These are phyloP conservation scores for Aspiorhynchus laticeps DNA, from an alignment of 2,113 vertebrate species.

Conservation along the genomic window DNA sequence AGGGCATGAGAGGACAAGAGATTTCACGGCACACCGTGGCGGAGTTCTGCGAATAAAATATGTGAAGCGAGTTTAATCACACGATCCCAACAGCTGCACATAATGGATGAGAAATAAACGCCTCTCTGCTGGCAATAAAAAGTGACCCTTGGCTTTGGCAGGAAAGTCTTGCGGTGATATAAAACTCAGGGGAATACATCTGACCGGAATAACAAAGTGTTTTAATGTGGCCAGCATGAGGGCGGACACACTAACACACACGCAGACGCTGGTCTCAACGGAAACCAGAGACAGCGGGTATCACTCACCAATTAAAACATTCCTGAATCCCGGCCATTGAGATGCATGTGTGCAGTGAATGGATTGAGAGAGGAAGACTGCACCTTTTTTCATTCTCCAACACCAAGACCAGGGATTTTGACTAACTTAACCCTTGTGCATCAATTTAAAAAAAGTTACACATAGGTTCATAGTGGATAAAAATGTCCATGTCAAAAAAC, in stretches of 20 bases:
- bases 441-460: too few species aligned
- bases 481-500: too few species aligned
- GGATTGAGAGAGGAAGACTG: background rate
- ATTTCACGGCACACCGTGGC: conserved; percentile 93
- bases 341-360: conserved; percentile 1
- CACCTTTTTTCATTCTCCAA: background rate
- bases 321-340: background rate
- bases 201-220: background rate
- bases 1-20: conserved; percentile 94
- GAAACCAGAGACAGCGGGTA: conserved; percentile 5
- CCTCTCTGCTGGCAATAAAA: conserved; percentile 58
- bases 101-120: conserved; percentile 10
- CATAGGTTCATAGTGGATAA: too few species aligned
- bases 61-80: conserved; percentile 51
- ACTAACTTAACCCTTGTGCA: background rate
- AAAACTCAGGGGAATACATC: conserved; percentile 23
- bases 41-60: conserved; percentile 81
- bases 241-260: background rate
- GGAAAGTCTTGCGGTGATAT: conserved; percentile 20
- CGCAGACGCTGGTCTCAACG: background rate
- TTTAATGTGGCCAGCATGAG: conserved; percentile 8
- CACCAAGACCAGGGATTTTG: background rate
- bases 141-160: conserved; percentile 53
- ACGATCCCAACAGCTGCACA: conserved; percentile 8
- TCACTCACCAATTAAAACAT: conserved; percentile 22